phyloP scores from a whole-genome alignment of 2,113 vertebrate genomes.

The Percopsis transmontana region DNA sequence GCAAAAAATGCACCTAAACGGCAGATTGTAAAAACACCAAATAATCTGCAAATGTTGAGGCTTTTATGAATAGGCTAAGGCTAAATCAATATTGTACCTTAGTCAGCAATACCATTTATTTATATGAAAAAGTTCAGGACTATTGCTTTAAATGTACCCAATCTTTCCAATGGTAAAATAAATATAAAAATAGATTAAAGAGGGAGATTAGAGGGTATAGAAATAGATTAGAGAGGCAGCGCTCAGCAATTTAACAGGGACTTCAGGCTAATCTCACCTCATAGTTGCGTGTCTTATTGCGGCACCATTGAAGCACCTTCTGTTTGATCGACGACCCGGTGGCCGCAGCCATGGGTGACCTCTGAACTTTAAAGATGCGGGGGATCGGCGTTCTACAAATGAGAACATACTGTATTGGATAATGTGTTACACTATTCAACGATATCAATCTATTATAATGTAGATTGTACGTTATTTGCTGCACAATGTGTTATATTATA shows the following conservation, averaged over 20 bases:
- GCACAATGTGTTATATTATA: background rate
- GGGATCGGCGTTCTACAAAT: constrained; percentile 64
- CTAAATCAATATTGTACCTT: too few species aligned
- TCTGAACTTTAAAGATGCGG: constrained; percentile 78
- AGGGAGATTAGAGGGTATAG: too few species aligned
- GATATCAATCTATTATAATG: background rate
- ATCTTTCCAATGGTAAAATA: too few species aligned
- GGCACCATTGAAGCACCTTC: constrained; percentile 81
- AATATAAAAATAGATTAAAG: too few species aligned
- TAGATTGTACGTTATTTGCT: background rate
- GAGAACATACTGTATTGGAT: constrained; percentile 2
- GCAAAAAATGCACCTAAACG: too few species aligned
- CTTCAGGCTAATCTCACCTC: constrained; percentile 53
- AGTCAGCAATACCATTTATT: too few species aligned
- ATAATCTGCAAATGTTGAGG: too few species aligned
- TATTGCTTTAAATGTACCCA: too few species aligned
- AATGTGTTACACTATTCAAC: too few species aligned
- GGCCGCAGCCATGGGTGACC: constrained; percentile 54
- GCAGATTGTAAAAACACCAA: too few species aligned
- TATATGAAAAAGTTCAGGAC: too few species aligned
- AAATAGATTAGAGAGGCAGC: background rate
- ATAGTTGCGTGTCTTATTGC: constrained; percentile 75
- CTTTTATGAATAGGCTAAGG: too few species aligned
- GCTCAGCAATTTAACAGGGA: background rate
- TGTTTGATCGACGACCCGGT: constrained; percentile 78